A percentile compares a stretch with the other conserved stretches of the same genome.
Conservation (phyloP, 2,888 invertebrate genomes). For the Aspidiotus destructor region DNA sequence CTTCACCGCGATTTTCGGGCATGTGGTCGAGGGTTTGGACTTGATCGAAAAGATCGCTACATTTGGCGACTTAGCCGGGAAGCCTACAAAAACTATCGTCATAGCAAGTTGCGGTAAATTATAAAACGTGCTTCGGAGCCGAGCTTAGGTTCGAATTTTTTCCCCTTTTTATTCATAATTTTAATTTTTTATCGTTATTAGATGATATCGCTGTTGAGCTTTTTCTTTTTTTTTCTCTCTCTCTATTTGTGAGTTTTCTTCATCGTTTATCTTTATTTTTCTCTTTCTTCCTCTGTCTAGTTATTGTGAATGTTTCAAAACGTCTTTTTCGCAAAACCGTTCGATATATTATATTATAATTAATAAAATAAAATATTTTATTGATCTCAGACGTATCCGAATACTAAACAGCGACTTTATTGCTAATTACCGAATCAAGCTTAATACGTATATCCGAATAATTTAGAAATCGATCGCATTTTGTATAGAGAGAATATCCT, state of each 20-base stretch:
- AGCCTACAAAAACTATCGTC: constrained; percentile 62
- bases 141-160: constrained; percentile 11
- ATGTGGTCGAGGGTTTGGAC: constrained; percentile 68
- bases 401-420: constrained; percentile 6
- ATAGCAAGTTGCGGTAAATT: constrained; percentile 64
- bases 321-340: neutral
- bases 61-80: constrained; percentile 65
- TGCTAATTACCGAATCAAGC: neutral
- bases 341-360: neutral
- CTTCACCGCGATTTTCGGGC: constrained; percentile 72
- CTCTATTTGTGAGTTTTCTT: neutral
- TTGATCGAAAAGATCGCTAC: constrained; percentile 68
- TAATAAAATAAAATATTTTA: constrained; percentile 3
- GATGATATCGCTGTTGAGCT: constrained; percentile 11
- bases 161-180: neutral
- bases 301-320: neutral
- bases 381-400: constrained; percentile 10
- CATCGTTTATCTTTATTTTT: neutral
- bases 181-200: neutral
- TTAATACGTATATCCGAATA: neutral
- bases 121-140: constrained; percentile 14
- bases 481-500: no score
- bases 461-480: neutral
- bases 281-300: neutral
- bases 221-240: neutral